A percentile compares a stretch with the other conserved stretches of the same genome.
Evolutionary conservation across 2,797 vertebrate genomes (phyloP).

Genomic region (Micromesistius poutassou): DNA sequence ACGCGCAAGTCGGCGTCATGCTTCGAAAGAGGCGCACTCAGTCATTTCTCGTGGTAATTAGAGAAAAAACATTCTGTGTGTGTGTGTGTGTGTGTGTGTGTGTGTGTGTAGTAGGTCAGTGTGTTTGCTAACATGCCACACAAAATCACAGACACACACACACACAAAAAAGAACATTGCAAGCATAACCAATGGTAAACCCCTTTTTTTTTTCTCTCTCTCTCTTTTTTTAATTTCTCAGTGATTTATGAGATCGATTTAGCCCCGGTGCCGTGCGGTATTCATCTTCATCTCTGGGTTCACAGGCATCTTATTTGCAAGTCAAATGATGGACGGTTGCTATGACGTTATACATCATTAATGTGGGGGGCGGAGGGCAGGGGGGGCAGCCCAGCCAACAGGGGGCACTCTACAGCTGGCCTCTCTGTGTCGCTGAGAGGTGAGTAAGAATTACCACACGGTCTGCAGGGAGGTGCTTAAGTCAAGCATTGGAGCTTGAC

Average conservation of each 20-base stretch:
- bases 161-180: constrained; percentile 15
- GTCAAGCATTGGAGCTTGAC: constrained; percentile 53
- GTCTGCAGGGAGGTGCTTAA: constrained; percentile 57
- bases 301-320: constrained; percentile 59
- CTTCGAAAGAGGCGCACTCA: constrained; percentile 47
- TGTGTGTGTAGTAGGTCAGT: constrained; percentile 19
- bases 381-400: constrained; percentile 1
- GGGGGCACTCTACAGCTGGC: constrained; percentile 27
- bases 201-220: not conserved
- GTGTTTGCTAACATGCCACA: constrained; percentile 20
- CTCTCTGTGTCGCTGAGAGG: constrained; percentile 19
- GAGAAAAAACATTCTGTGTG: constrained; percentile 63
- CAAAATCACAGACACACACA: constrained; percentile 28
- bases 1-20: constrained; percentile 42
- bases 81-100: not conserved
- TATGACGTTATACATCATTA: constrained; percentile 28
- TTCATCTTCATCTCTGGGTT: constrained; percentile 61
- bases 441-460: constrained; percentile 24
- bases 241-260: constrained; percentile 68
- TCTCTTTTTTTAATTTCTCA: constrained; percentile 29
- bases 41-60: constrained; percentile 73
- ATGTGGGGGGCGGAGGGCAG: not conserved
- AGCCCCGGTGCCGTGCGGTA: constrained; percentile 30
- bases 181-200: constrained; percentile 29
- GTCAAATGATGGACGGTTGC: constrained; percentile 56